Base-by-base conservation (phyloP, 2,888 invertebrate species). In the Sthenelais limicola region DNA sequence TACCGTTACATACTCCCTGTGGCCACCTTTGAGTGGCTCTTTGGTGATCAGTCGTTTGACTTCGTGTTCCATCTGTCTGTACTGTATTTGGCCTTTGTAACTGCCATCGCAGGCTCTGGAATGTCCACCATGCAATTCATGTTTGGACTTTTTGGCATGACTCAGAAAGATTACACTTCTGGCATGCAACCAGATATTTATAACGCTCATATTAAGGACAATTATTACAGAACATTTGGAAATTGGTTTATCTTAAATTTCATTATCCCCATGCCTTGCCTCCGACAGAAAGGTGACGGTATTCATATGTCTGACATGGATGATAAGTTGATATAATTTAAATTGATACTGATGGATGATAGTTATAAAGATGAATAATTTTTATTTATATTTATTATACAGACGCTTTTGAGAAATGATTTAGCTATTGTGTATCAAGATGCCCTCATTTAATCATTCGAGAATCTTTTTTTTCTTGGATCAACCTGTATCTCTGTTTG, bases 1-100 rank as follows among this genome's bases (percentile, higher is more conserved):
- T 26, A 58, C 33, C 68, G 68, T 43, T 68, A 33, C 32, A 21
- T 73, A n/a, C 43, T 68, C 7, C 73, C 73, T 21, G 15, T 68
- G 56, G 58, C 73, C 12, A 18, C 48, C 33, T 15, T 68, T 7
- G 66, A 73, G 28, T 68, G 56, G 32, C 38, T 73, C 9, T 21
- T 73, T 1, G 73, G 73, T 0, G 24, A 56, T 21, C 18, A 35
- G 12, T 28, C 54, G 12, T 4, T 28, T 2, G 9, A 24, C 9
- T 73, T 73, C 28, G 32, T 56, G 4, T 18, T 47, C 30, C 47
- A 68, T 7, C 52, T 68, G 12, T 12, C 43, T 0, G 18, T 73
- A 9, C 35, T 35, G 3, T 68, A 49, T 18, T 47, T 52, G 56
- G 15, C 38, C 7, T 9, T 38, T 15, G 21, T 54, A 3, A 56